Evolutionary conservation across 1,140 invertebrate species (phyloP).

Genomic region (Drosophila mojavensis): DNA sequence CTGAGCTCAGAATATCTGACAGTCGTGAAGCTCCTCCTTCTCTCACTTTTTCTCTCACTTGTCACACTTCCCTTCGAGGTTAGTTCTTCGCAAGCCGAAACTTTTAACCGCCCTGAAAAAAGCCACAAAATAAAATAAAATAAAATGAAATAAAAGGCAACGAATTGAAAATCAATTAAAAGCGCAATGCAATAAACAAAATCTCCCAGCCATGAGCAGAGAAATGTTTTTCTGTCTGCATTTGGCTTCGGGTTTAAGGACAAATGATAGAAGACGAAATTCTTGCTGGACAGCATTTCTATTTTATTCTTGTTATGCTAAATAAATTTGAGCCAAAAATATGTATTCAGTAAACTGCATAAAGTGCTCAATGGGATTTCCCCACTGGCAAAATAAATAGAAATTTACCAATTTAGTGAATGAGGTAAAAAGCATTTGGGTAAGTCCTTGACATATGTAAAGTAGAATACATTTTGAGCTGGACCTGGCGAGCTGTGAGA

Average conservation of each 20-base stretch:
- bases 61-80: too few species aligned
- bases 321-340: slow-evolving; percentile 33
- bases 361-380: slow-evolving; percentile 64
- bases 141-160: neutral
- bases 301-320: neutral
- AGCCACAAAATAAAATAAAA: neutral
- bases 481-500: neutral
- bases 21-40: too few species aligned
- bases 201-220: too few species aligned
- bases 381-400: slow-evolving; percentile 39
- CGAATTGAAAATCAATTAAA: slow-evolving; percentile 37
- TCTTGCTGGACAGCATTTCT: neutral
- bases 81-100: too few species aligned
- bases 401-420: slow-evolving; percentile 36
- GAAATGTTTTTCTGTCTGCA: too few species aligned
- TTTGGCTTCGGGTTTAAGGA: too few species aligned
- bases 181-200: slow-evolving; percentile 18
- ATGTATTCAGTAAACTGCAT: slow-evolving; percentile 15
- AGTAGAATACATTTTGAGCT: neutral
- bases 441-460: slow-evolving; percentile 12
- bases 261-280: neutral
- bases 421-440: neutral
- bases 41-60: too few species aligned
- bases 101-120: too few species aligned
- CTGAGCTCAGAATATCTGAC: too few species aligned